Percentiles rank a stretch among this genome's conserved stretches.
Evolutionary conservation across 1,140 invertebrate genomes (phyloP).

Genomic region (Pogonognathellus flavescens): DNA sequence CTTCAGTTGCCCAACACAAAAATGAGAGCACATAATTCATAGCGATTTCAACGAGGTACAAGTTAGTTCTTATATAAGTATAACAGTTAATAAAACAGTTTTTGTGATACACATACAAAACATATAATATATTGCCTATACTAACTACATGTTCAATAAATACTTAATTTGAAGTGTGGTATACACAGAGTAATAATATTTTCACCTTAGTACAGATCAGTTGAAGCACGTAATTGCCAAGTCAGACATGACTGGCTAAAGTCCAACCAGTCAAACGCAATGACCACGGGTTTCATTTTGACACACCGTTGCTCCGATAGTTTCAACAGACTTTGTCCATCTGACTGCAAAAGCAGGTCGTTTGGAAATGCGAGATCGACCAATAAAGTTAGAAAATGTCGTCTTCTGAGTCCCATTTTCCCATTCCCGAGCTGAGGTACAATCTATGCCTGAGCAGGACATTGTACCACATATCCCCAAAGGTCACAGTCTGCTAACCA

Average conservation of each 20-base stretch:
- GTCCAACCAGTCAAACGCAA: background rate
- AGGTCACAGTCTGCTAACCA: background rate
- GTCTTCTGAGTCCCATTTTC: background rate
- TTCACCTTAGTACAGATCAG: background rate
- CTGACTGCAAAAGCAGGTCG: background rate
- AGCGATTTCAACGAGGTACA: too few species aligned
- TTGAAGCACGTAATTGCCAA: background rate
- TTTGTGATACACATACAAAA: too few species aligned
- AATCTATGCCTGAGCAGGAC: background rate
- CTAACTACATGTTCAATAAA: too few species aligned
- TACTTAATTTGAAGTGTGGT: too few species aligned
- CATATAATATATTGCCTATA: too few species aligned
- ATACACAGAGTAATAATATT: background rate
- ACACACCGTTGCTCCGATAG: background rate
- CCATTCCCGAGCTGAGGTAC: background rate
- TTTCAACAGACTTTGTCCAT: constrained; percentile 5
- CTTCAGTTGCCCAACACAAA: too few species aligned
- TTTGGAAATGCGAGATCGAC: background rate
- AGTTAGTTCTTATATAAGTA: too few species aligned
- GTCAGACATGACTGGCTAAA: background rate
- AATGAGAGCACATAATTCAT: too few species aligned
- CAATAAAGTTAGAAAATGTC: background rate
- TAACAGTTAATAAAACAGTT: too few species aligned
- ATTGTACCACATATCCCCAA: background rate
- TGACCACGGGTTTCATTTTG: background rate